Evolutionary conservation across 2,113 vertebrate genomes (phyloP).

Genomic region (Jaculus jaculus): DNA sequence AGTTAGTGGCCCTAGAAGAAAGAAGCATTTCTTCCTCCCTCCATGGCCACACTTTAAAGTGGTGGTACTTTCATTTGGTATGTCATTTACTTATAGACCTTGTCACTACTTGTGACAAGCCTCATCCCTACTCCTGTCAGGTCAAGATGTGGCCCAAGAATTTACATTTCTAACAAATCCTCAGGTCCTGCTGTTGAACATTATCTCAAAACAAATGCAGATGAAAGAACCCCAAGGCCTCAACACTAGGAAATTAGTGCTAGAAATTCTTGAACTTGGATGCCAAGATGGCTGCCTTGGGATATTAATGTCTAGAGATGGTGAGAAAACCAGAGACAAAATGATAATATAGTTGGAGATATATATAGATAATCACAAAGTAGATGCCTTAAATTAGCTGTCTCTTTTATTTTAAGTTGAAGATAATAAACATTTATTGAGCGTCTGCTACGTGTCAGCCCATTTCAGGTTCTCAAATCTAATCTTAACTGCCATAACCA

Average conservation of each 20-base stretch:
- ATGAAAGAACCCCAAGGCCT: neutral
- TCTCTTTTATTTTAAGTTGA: neutral
- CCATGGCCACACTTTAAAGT: slow-evolving; percentile 14
- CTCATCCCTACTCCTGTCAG: neutral
- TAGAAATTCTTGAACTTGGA: slow-evolving; percentile 13
- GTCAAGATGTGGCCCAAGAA: neutral
- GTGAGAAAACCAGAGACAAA: neutral
- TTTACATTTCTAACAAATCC: slow-evolving; percentile 57
- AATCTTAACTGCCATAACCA: slow-evolving; percentile 9
- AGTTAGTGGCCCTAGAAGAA: neutral
- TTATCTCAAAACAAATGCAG: neutral
- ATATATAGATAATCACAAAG: slow-evolving; percentile 5
- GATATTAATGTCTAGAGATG: neutral
- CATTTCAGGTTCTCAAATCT: slow-evolving; percentile 14
- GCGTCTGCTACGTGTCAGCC: neutral
- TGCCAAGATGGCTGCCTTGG: neutral
- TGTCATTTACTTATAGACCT: slow-evolving; percentile 26
- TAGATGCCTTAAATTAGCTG: slow-evolving; percentile 27
- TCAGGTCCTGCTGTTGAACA: slow-evolving; percentile 8
- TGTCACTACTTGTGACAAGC: neutral
- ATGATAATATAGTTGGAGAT: neutral
- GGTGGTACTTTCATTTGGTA: neutral
- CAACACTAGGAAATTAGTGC: neutral
- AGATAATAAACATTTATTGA: slow-evolving; percentile 35
- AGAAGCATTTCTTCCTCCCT: neutral